Conservation (phyloP, 2,113 vertebrate genomes). For the Cygnus buccinator region DNA sequence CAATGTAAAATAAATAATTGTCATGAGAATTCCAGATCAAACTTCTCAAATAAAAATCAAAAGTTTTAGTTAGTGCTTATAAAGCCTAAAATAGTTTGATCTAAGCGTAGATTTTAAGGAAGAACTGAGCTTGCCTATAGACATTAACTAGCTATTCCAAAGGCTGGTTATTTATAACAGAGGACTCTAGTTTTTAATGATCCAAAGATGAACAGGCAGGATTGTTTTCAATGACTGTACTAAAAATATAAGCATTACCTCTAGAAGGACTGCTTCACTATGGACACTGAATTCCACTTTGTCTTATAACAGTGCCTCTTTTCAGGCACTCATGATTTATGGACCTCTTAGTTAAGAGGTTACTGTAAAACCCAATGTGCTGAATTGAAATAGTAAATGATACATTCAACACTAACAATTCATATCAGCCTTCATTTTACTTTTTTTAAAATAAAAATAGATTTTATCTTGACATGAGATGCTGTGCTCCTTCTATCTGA, state of each 20-base stretch:
- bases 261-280: neutral
- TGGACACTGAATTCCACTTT: neutral
- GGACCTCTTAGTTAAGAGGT: neutral
- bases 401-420: neutral
- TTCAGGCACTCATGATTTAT: neutral
- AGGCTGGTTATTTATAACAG: neutral
- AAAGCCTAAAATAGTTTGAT: neutral
- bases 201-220: neutral
- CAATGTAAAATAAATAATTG: neutral
- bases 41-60: neutral
- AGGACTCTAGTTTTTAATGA: neutral
- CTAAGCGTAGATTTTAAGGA: neutral
- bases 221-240: neutral
- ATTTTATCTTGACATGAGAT: neutral
- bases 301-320: neutral
- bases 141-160: neutral
- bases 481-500: neutral
- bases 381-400: neutral
- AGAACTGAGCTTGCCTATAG: neutral
- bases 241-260: neutral
- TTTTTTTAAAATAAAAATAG: neutral
- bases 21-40: slow-evolving; percentile 10
- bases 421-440: neutral
- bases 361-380: neutral
- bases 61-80: neutral